These are phyloP conservation scores for Cataglyphis livida DNA, from an alignment of 2,888 invertebrate species.

Conservation along the genomic window DNA sequence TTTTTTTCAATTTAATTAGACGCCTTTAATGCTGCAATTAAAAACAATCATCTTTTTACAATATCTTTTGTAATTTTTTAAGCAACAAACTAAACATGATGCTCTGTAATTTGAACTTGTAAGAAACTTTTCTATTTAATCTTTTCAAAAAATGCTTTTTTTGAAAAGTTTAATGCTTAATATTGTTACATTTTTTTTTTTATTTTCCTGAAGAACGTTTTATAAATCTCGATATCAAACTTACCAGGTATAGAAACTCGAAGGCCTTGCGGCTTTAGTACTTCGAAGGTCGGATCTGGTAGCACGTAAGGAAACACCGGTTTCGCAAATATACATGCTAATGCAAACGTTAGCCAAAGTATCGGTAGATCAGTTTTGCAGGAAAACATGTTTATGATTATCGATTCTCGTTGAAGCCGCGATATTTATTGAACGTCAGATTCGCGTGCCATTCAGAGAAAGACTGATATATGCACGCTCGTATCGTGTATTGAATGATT, in stretches of 20 bases:
- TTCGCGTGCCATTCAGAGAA: not conserved
- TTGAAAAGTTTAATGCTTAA: not conserved
- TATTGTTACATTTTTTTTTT: not conserved
- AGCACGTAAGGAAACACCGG: conserved; percentile 59
- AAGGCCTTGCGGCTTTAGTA: conserved; percentile 83
- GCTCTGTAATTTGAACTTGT: not conserved
- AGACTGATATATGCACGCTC: not conserved
- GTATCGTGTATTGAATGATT: not conserved
- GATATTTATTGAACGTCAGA: not conserved
- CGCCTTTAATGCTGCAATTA: not conserved
- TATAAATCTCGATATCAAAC: not conserved
- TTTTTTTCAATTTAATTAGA: not conserved
- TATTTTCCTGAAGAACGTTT: not conserved
- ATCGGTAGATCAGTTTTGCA: conserved; percentile 3
- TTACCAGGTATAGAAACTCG: conserved; percentile 84
- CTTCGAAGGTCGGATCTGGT: conserved; percentile 82
- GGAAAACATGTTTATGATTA: conserved; percentile 25
- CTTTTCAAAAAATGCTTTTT: not conserved
- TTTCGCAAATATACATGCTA: conserved; percentile 10
- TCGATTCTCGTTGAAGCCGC: not conserved
- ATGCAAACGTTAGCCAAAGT: conserved; percentile 10
- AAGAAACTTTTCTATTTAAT: not conserved
- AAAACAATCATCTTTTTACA: not conserved
- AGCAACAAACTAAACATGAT: not conserved
- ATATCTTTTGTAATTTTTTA: not conserved